Evolutionary conservation across 2,797 vertebrate species (phyloP).

Genomic region (Sorex maritimensis): DNA sequence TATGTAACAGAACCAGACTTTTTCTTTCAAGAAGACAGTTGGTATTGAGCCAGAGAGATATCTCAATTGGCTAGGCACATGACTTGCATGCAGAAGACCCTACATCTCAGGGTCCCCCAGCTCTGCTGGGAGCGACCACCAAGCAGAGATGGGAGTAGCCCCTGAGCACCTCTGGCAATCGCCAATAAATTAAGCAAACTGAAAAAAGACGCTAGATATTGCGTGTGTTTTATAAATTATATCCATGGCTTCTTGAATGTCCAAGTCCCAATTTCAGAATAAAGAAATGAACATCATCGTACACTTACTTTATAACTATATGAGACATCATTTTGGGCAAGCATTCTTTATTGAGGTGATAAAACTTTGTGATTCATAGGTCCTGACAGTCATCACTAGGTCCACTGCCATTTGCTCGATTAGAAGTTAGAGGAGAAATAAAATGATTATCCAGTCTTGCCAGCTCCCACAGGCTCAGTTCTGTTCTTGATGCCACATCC

Average conservation of each 20-base stretch:
- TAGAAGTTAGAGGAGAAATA: conserved; percentile 41
- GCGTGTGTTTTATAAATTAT: conserved; percentile 44
- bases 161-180: no score
- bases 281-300: conserved; percentile 38
- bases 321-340: conserved; percentile 48
- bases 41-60: no score
- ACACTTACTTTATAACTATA: conserved; percentile 37
- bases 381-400: conserved; percentile 23
- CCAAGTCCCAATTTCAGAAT: neutral
- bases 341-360: conserved; percentile 61
- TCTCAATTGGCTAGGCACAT: no score
- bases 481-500: conserved; percentile 34
- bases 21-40: conserved; percentile 8
- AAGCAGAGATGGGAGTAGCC: no score
- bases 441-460: conserved; percentile 35
- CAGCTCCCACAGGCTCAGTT: neutral
- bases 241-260: conserved; percentile 52
- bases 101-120: no score
- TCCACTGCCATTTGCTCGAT: neutral
- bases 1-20: conserved; percentile 27
- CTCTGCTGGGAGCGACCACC: no score
- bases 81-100: no score
- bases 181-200: no score
- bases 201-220: neutral
- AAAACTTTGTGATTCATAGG: neutral